phyloP scores from a whole-genome alignment of 1,140 invertebrate species.

The Camponotus floridanus region DNA sequence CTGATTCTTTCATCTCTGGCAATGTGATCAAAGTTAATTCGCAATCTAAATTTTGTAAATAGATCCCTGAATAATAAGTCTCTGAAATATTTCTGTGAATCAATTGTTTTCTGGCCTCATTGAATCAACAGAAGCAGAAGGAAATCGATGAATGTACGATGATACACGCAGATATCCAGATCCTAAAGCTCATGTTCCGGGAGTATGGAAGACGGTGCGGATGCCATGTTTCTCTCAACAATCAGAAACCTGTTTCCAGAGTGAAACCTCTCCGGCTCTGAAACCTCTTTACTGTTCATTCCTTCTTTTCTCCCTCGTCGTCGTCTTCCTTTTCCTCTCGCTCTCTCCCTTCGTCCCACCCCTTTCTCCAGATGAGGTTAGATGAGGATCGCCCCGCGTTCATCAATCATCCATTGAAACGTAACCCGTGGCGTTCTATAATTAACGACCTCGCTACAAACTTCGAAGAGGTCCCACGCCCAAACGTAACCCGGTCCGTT shows the following conservation, averaged over 20 bases:
- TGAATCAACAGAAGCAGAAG: slow-evolving; percentile 54
- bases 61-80: not conserved
- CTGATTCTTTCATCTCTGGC: not conserved
- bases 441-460: slow-evolving; percentile 78
- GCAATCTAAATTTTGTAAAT: slow-evolving; percentile 8
- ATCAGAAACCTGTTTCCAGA: slow-evolving; percentile 77
- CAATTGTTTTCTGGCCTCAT: slow-evolving; percentile 48
- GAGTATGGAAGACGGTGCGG: slow-evolving; percentile 70
- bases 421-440: slow-evolving; percentile 80
- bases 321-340: slow-evolving; percentile 61
- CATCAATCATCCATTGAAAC: slow-evolving; percentile 82
- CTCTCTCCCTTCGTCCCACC: slow-evolving; percentile 36
- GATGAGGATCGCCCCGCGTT: slow-evolving; percentile 76
- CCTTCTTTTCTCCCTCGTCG: slow-evolving; percentile 54
- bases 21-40: slow-evolving; percentile 32
- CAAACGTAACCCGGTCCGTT: slow-evolving; percentile 68
- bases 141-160: slow-evolving; percentile 24
- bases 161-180: slow-evolving; percentile 65
- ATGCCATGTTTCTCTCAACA: slow-evolving; percentile 72
- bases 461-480: slow-evolving; percentile 74
- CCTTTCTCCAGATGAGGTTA: slow-evolving; percentile 66
- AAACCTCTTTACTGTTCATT: slow-evolving; percentile 68
- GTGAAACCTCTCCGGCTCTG: slow-evolving; percentile 66
- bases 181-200: slow-evolving; percentile 66
- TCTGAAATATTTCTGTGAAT: slow-evolving; percentile 24